Evolutionary conservation across 2,888 invertebrate genomes (phyloP), one percentile per base, ranked within the genome.

Genomic region (Drosophila nr. medialis): DNA sequence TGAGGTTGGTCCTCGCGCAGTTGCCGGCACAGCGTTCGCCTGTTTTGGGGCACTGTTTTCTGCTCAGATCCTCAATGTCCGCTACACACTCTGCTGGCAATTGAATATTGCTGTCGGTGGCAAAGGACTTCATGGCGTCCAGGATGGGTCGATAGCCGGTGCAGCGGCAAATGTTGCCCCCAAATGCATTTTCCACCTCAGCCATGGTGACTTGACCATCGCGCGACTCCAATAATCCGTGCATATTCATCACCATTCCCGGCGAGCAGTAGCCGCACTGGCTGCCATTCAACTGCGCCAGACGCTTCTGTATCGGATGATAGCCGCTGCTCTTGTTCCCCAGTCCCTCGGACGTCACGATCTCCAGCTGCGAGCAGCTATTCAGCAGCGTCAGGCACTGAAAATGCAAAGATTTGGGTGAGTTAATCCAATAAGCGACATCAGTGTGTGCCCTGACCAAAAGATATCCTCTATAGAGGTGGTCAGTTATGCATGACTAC

Each of bases 61-160:
- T 0, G 80, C 2, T 91, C 2, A 92, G 67, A 75, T 93, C 93
- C 62, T 93, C 93, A 59, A 93, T 93, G 60, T 93, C 95, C 0
- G 93, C 95, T 0, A 90, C 86, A 40, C 95, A 92, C 82, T 94
- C 92, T 1, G 91, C 45, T 0, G 89, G 90, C 13, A 92, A 61
- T 13, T 92, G 85, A 58, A 94, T 93, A 10, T 94, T 93, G 6
- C 94, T 94, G 78, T 96, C 95, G 1, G 90, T 93, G 0, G 96
- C 95, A 80, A 96, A 95, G 2, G 96, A 95, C 92, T 97, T 97
- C 92, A 97, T 96, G 4, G 96, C 95, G 88, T 97, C 96, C 55
- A 96, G 93, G 73, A 97, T 97, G 1, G 96, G 94, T 15, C 96
- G 94, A 88, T 96, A 97, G 0, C 97, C 97, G 0, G 97, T 97